phyloP scores from a whole-genome alignment of 2,797 vertebrate species.

The Sebastes ruberrimus region DNA sequence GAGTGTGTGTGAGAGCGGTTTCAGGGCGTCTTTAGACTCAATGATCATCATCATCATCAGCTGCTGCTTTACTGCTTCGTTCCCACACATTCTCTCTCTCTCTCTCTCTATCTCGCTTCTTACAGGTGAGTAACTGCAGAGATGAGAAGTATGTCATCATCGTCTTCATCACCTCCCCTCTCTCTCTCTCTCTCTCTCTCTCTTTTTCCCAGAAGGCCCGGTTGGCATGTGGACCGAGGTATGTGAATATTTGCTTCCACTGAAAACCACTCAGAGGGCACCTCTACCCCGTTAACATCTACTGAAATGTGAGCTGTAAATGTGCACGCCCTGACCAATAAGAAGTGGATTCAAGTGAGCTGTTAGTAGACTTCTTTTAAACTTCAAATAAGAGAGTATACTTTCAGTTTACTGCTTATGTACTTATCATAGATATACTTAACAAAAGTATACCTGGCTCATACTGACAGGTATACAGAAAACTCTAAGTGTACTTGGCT shows the following conservation, averaged over 20 bases:
- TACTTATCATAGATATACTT: too few species aligned
- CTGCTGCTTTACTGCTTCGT: conserved; percentile 34
- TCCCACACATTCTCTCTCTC: conserved; percentile 45
- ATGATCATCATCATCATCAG: conserved; percentile 15
- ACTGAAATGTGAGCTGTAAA: background rate
- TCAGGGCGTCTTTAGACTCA: conserved; percentile 32
- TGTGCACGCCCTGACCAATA: background rate
- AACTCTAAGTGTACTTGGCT: too few species aligned
- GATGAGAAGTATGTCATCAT: conserved; percentile 15
- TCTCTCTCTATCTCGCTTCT: background rate
- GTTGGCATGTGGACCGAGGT: background rate
- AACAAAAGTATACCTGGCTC: too few species aligned
- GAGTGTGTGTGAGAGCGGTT: conserved; percentile 2
- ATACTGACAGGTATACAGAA: too few species aligned
- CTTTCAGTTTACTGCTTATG: too few species aligned
- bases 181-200: too few species aligned
- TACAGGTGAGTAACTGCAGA: conserved; percentile 19
- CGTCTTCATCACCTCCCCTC: background rate
- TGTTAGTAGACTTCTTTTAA: too few species aligned
- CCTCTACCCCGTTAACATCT: background rate
- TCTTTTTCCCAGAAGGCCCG: background rate
- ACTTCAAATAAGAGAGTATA: too few species aligned
- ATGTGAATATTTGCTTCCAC: background rate
- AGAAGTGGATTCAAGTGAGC: too few species aligned
- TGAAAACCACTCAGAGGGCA: background rate